A percentile compares a stretch with the other conserved stretches of the same genome.
phyloP scores from a whole-genome alignment of 2,113 vertebrate genomes.

The Trichechus manatus region DNA sequence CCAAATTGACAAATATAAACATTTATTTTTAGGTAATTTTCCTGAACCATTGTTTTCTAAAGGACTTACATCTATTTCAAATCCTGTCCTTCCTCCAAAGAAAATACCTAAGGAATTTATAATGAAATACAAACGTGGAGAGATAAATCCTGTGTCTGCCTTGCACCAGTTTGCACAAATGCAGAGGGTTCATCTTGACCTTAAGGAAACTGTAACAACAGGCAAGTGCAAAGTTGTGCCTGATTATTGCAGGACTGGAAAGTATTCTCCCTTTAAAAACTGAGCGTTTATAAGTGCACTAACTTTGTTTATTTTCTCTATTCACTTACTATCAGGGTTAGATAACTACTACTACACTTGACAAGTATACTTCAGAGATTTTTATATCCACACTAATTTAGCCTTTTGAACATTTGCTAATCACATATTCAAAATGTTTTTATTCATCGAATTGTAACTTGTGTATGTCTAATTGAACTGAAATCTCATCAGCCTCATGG shows the following conservation, averaged over 20 bases:
- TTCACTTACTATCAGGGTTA: background rate
- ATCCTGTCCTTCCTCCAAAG: conserved; percentile 76
- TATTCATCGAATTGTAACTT: background rate
- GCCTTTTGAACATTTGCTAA: background rate
- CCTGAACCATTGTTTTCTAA: conserved; percentile 75
- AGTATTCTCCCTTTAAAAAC: background rate
- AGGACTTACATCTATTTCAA: conserved; percentile 41
- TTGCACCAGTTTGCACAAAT: conserved; percentile 91
- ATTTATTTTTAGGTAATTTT: conserved; percentile 80
- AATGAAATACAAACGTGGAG: conserved; percentile 88
- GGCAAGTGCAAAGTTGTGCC: conserved; percentile 85
- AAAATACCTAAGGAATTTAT: conserved; percentile 85
- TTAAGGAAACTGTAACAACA: conserved; percentile 93
- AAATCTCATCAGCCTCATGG: background rate
- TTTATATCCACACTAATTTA: background rate
- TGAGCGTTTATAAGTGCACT: background rate
- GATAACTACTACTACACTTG: conserved; percentile 18
- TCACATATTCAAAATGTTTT: background rate
- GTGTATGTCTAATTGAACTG: background rate
- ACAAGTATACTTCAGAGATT: background rate
- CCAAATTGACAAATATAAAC: conserved; percentile 38
- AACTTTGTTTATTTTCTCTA: background rate
- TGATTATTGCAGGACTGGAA: background rate
- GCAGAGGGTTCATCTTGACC: conserved; percentile 88
- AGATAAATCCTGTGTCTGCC: conserved; percentile 91